Evolutionary conservation across 2,888 invertebrate genomes (phyloP), one percentile per base, ranked within the genome.

Genomic region (Toxonevra muliebris): DNA sequence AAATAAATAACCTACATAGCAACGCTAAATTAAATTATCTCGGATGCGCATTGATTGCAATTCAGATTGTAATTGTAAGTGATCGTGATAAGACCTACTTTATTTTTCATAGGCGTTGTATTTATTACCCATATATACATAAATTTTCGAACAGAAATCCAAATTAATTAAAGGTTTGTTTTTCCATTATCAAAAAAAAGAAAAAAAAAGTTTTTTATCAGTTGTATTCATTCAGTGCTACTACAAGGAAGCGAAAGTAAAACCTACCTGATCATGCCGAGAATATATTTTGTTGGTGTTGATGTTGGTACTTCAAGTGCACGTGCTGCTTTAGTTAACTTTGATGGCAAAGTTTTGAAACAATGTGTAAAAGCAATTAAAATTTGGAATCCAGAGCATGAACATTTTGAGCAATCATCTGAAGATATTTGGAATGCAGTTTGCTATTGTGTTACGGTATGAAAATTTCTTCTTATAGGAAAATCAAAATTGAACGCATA

Each of bases 251-350:
- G 30, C 30, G 30, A 7, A 30, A 30, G 30, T 7, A 30, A 15
- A 48, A 48, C 13, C 50, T 17, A 5, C 17, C 11, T n/a, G 20
- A 30, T 57, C 57, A 73, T 73, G 73, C 71, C 73, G 57, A 73
- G 72, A 68, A 71, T 77, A 17, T 91, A 89, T 82, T 94, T 93
- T 82, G 87, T 95, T 78, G 95, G 95, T 68, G 94, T 97, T 12
- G 98, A 98, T 86, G 96, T 97, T 50, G 98, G 98, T 7, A 96
- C 96, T 1, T 93, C 93, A 13, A 96, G 97, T 86, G 95, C 90
- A 0, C 87, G 98, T 73, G 96, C 94, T 9, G 96, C 93, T 4
- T 85, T 97, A 45, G 92, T 96, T 5, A 86, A 88, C 64, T 85
- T 87, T 8, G 83, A 86, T 64, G 96, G 97, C 2, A 89, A 89